Conservation (phyloP, 1,140 invertebrate species). For the Cepaea nemoralis region DNA sequence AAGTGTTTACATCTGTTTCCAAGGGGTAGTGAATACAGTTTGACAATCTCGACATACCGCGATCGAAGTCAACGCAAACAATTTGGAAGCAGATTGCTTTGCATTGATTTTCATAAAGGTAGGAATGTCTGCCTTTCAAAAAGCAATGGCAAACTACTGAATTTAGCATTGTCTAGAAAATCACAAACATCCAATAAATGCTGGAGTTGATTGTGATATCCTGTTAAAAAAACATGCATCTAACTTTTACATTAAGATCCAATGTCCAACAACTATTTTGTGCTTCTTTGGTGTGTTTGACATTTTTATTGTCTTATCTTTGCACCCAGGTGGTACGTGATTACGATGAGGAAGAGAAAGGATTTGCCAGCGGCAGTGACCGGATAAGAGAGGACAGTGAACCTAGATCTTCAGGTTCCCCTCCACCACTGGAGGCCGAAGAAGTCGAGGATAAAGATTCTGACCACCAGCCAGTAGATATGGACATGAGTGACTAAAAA, state of each 20-base stretch:
- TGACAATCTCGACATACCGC: too few species aligned
- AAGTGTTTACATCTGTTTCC: too few species aligned
- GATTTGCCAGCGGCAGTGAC: slow-evolving; percentile 52
- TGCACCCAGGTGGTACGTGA: slow-evolving; percentile 71
- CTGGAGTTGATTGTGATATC: too few species aligned
- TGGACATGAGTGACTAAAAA: slow-evolving; percentile 65
- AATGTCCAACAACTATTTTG: background rate
- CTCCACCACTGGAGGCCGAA: slow-evolving; percentile 30
- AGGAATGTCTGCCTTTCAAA: too few species aligned
- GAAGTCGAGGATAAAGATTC: slow-evolving; percentile 41
- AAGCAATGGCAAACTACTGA: too few species aligned
- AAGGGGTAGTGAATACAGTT: too few species aligned
- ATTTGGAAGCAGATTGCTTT: too few species aligned
- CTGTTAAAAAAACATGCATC: background rate
- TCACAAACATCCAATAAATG: too few species aligned
- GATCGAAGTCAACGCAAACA: too few species aligned
- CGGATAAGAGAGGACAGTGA: slow-evolving; percentile 41
- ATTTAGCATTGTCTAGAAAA: too few species aligned
- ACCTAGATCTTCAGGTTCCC: slow-evolving; percentile 14
- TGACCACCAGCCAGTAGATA: slow-evolving; percentile 61
- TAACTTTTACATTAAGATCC: background rate
- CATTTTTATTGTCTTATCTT: background rate
- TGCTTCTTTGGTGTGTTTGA: background rate
- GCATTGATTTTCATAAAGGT: too few species aligned
- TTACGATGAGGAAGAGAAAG: slow-evolving; percentile 75